Conservation (phyloP, 2,113 vertebrate species). For the Odocoileus hemionus region DNA sequence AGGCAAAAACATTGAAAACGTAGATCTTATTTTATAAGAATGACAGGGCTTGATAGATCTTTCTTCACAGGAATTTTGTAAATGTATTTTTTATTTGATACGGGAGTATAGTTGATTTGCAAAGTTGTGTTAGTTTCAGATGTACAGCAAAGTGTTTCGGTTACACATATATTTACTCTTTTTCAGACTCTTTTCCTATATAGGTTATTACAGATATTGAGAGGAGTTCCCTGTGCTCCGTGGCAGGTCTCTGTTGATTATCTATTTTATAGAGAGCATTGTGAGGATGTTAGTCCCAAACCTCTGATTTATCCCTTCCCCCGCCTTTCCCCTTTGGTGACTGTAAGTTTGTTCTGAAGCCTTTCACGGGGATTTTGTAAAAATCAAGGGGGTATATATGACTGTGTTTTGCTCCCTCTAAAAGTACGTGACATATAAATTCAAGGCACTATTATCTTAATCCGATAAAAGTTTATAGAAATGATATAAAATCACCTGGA, state of each 20-base stretch:
- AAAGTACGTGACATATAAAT: constrained; percentile 43
- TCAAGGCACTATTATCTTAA: constrained; percentile 44
- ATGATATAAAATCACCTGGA: constrained; percentile 36
- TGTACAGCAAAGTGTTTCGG: neutral
- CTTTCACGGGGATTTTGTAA: neutral
- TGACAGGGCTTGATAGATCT: neutral
- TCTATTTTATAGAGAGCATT: neutral
- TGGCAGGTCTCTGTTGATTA: neutral
- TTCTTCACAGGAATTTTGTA: neutral
- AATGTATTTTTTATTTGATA: neutral
- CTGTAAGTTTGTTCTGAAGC: neutral
- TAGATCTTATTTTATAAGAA: constrained; percentile 30
- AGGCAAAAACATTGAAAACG: neutral
- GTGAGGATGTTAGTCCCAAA: neutral
- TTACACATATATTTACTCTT: neutral
- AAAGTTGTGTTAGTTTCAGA: neutral
- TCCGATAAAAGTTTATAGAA: constrained; percentile 56
- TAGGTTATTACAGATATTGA: neutral
- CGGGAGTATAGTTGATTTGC: neutral
- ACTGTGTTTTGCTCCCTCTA: neutral
- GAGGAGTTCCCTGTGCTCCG: neutral
- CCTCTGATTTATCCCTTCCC: neutral
- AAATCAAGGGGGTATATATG: neutral
- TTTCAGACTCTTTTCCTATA: neutral
- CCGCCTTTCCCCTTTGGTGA: neutral